phyloP scores from a whole-genome alignment of 2,797 vertebrate genomes.

The Falco biarmicus region DNA sequence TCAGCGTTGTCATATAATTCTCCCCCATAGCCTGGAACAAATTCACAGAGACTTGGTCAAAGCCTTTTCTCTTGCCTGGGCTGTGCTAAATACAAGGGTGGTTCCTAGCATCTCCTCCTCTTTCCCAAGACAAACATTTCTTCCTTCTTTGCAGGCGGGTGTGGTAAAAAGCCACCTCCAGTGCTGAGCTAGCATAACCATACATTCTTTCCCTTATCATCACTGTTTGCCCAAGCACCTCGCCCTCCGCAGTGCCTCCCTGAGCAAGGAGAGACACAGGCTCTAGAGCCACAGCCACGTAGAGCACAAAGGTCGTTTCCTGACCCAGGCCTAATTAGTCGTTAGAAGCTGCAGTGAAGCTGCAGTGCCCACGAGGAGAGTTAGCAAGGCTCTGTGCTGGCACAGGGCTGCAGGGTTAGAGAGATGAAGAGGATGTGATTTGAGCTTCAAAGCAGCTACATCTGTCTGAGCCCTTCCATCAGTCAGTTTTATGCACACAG shows the following conservation, averaged over 20 bases:
- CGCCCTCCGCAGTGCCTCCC: not conserved
- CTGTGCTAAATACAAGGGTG: not conserved
- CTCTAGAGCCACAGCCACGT: accelerated
- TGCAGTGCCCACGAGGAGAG: not conserved
- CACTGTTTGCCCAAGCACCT: slow-evolving; percentile 14
- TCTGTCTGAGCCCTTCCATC: not conserved
- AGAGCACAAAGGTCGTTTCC: not conserved
- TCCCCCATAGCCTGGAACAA: not conserved
- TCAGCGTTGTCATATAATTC: not conserved
- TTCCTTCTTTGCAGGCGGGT: not conserved
- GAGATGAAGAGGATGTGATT: not conserved
- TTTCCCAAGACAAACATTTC: slow-evolving; percentile 39
- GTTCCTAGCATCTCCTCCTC: not conserved
- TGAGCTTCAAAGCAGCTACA: not conserved
- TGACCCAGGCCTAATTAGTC: not conserved
- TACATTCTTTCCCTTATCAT: not conserved
- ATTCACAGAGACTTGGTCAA: not conserved
- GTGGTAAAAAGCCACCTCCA: slow-evolving; percentile 26
- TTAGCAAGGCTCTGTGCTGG: not conserved
- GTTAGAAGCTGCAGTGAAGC: not conserved
- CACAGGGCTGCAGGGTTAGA: not conserved
- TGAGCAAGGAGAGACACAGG: not conserved
- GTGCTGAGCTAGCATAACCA: slow-evolving; percentile 30
- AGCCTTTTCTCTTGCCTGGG: not conserved
- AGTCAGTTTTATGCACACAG: not conserved